Evolutionary conservation across 2,888 invertebrate species (phyloP).

Genomic region (Eucriotettix oculatus): DNA sequence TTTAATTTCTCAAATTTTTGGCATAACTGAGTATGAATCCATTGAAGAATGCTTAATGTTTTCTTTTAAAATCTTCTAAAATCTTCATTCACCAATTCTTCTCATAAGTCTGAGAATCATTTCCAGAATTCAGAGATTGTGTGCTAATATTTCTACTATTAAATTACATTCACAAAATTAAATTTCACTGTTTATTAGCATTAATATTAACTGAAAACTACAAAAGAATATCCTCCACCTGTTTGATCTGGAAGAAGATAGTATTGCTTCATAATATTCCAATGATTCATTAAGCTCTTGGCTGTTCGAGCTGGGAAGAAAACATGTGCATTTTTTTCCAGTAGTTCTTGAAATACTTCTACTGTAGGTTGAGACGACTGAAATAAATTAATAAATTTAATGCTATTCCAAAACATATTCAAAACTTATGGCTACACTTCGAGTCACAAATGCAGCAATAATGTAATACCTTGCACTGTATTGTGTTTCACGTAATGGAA

Average conservation of each 20-base stretch:
- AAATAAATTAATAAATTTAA: constrained; percentile 7
- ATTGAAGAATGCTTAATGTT: too few relatives aligned
- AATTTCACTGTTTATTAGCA: too few relatives aligned
- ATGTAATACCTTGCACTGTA: neutral
- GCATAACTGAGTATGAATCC: too few relatives aligned
- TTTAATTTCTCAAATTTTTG: too few relatives aligned
- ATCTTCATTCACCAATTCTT: too few relatives aligned
- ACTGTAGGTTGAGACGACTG: constrained; percentile 54
- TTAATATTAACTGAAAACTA: too few relatives aligned
- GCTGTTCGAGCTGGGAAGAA: constrained; percentile 82
- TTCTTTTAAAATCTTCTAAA: too few relatives aligned
- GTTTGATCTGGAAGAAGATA: constrained; percentile 80
- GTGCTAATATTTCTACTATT: too few relatives aligned
- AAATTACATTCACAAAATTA: too few relatives aligned
- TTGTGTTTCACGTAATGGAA: too few relatives aligned
- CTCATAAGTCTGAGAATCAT: too few relatives aligned
- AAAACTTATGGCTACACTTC: neutral
- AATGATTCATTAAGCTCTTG: constrained; percentile 70
- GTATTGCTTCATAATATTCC: constrained; percentile 85
- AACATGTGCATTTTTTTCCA: constrained; percentile 64
- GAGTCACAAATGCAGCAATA: neutral
- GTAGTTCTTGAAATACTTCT: constrained; percentile 68
- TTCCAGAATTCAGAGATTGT: too few relatives aligned
- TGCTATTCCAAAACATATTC: neutral
- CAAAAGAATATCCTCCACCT: constrained; percentile 25